Base-by-base conservation (phyloP, 2,888 invertebrate genomes). In the Ormia ochracea region DNA sequence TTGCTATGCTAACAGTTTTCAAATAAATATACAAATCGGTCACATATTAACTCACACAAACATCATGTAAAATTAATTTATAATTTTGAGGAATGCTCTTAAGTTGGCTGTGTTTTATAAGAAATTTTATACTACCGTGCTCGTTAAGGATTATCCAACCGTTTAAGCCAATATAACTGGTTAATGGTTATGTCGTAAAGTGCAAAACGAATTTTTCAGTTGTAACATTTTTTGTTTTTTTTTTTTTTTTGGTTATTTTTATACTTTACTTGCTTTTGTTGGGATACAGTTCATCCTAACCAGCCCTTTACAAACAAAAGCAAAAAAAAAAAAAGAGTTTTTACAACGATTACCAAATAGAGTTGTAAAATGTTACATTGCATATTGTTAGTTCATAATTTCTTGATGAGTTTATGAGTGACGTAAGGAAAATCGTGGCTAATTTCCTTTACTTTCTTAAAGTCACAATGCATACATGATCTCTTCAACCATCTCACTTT, bases 401-500 rank as follows among this genome's bases (percentile, higher is more conserved):
- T 69, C 65, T 75, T 45, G 5, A 19, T 56, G 65, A 78, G 14
- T 74, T 78, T 78, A 74, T 75, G 72, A 17, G 54, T 17, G 10
- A 41, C 28, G 6, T 59, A 58, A 41, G 43, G 31, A 23, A 31
- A 28, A 52, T 61, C n/a, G n/a, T 52, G 52, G 61, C 50, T 61
- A 36, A 1, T 9, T 59, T 19, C 36, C 26, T 48, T 43, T 58
- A 4, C n/a, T n/a, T n/a, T n/a, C n/a, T n/a, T 78, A 78, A 78
- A 70, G 79, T 56, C 73, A 76, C 78, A 73, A 77, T 78, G 43
- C 26, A 43, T 66, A 72, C 26, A 43, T 66, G 66, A 66, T 69
- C 31, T 68, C 45, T 76, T 76, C 82, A 82, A 82, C 83, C 82
- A 83, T 83, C 84, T 85, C 78, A 84, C 56, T 68, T 33, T 83